phyloP scores from a whole-genome alignment of 2,888 invertebrate genomes.

The Drosophila mimetica region DNA sequence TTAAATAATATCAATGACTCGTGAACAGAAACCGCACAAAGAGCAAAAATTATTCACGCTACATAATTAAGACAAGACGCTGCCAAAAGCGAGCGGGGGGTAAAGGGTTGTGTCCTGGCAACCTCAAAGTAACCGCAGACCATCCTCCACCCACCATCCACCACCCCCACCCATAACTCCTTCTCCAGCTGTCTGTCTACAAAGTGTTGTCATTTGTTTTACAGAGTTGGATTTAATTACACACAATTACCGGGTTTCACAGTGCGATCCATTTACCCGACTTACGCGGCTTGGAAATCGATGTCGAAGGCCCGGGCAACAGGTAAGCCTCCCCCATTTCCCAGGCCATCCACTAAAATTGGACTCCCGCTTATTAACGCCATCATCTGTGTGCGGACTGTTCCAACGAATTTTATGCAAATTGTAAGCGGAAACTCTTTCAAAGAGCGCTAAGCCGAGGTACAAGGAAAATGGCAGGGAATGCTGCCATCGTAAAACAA shows the following conservation, averaged over 20 bases:
- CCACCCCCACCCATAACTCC: neutral
- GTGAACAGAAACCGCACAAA: slow-evolving; percentile 50
- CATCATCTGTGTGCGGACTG: slow-evolving; percentile 65
- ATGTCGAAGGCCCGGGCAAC: slow-evolving; percentile 58
- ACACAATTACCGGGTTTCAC: slow-evolving; percentile 83
- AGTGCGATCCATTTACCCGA: slow-evolving; percentile 80
- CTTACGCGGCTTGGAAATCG: slow-evolving; percentile 19
- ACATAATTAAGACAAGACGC: slow-evolving; percentile 80
- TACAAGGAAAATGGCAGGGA: slow-evolving; percentile 15
- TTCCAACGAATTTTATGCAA: slow-evolving; percentile 83
- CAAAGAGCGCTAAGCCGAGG: slow-evolving; percentile 56
- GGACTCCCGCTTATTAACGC: slow-evolving; percentile 74
- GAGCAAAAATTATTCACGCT: slow-evolving; percentile 78
- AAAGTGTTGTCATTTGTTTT: slow-evolving; percentile 77
- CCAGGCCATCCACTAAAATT: slow-evolving; percentile 11
- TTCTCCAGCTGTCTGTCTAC: slow-evolving; percentile 20
- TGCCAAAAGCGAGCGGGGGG: slow-evolving; percentile 49
- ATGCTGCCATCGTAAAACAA: slow-evolving; percentile 53
- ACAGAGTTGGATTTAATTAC: slow-evolving; percentile 82
- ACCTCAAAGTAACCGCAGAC: slow-evolving; percentile 43
- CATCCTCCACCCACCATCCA: slow-evolving; percentile 6
- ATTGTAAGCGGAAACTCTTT: slow-evolving; percentile 84
- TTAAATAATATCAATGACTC: slow-evolving; percentile 67
- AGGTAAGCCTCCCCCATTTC: slow-evolving; percentile 61
- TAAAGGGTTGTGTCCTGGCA: slow-evolving; percentile 47